These are phyloP conservation scores for Bembecia ichneumoniformis DNA, from an alignment of 2,888 invertebrate species.

Conservation along the genomic window DNA sequence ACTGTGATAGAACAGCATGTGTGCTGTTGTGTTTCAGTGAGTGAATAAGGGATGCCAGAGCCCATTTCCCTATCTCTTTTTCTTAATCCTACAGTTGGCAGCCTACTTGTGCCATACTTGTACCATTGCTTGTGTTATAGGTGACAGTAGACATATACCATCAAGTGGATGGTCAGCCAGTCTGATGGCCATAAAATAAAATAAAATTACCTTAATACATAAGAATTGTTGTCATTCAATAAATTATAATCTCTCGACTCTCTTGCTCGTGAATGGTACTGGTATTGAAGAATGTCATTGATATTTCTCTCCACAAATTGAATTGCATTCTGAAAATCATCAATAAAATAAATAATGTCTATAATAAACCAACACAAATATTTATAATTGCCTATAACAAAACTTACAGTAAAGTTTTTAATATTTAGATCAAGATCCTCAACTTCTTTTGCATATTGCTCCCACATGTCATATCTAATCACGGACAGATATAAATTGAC, in stretches of 20 bases:
- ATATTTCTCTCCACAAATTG: constrained; percentile 86
- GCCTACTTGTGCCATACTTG: too few species aligned
- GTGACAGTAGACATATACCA: too few species aligned
- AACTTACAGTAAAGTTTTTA: constrained; percentile 89
- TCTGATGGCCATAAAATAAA: not conserved
- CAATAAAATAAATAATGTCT: not conserved
- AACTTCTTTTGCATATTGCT: constrained; percentile 89
- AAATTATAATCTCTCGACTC: constrained; percentile 89
- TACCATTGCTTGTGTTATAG: too few species aligned
- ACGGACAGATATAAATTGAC: constrained; percentile 93
- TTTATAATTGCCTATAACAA: not conserved
- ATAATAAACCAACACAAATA: not conserved
- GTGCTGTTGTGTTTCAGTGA: too few species aligned
- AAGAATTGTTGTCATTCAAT: constrained; percentile 84
- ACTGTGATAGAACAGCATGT: too few species aligned
- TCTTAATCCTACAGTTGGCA: too few species aligned
- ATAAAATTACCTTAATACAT: constrained; percentile 77
- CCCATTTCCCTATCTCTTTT: too few species aligned
- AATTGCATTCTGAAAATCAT: constrained; percentile 74
- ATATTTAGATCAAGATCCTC: constrained; percentile 90
- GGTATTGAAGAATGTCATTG: constrained; percentile 87
- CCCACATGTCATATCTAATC: constrained; percentile 94
- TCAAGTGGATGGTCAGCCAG: not conserved
- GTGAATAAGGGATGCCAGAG: too few species aligned
- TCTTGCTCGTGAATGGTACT: constrained; percentile 83